phyloP scores from a whole-genome alignment of 64 coral and sea anemone genomes.

The Stichodactyla helianthus region DNA sequence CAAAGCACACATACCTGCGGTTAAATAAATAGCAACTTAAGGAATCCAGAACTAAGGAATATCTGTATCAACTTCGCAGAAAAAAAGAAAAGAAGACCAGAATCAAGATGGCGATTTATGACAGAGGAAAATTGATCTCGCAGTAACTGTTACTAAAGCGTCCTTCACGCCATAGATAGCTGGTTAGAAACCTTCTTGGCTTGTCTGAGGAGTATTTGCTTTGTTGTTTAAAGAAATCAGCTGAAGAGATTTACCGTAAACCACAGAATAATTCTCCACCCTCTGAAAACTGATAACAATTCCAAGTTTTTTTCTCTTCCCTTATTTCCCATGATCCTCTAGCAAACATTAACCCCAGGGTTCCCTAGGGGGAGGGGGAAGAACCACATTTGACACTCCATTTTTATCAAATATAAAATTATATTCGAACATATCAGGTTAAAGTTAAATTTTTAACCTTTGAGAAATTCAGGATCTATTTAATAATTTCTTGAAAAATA shows the following conservation, averaged over 20 bases:
- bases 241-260: constrained; percentile 1
- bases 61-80: background rate
- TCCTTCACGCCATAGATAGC: background rate
- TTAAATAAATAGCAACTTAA: background rate
- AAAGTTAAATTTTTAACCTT: background rate
- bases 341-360: background rate
- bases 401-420: no score
- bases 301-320: background rate
- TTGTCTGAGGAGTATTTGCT: background rate
- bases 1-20: background rate
- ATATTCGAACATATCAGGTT: no score
- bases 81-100: background rate
- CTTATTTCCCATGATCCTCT: background rate
- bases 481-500: background rate
- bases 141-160: background rate
- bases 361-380: background rate
- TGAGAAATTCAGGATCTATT: background rate
- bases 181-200: background rate
- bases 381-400: no score
- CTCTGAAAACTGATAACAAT: background rate
- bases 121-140: background rate
- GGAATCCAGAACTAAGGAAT: constrained; percentile 7
- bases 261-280: constrained; percentile 15
- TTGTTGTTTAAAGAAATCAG: background rate
- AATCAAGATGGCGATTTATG: background rate